These are phyloP conservation scores for Bubalus kerabau DNA, from an alignment of 2,113 vertebrate species.

Conservation along the genomic window DNA sequence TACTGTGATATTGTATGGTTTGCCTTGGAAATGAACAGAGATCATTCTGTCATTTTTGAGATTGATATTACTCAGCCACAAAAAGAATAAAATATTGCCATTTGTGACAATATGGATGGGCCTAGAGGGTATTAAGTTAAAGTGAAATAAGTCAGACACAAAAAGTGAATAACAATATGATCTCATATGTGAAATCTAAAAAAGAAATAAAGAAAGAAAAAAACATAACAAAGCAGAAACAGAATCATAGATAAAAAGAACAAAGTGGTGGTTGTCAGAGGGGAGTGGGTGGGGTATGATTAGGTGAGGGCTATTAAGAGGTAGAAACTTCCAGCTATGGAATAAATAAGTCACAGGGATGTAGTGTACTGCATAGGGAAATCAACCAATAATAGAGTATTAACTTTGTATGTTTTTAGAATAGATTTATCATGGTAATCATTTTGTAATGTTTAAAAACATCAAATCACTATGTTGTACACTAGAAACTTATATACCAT, in stretches of 20 bases:
- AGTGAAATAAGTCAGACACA: not conserved
- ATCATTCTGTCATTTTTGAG: too few relatives aligned
- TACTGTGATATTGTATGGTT: too few relatives aligned
- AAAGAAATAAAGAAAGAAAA: not conserved
- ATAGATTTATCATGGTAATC: not conserved
- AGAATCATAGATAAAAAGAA: not conserved
- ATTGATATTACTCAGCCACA: not conserved
- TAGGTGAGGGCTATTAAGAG: not conserved
- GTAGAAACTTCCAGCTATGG: not conserved
- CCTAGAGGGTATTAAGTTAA: not conserved
- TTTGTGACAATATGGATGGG: not conserved
- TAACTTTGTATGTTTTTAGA: not conserved
- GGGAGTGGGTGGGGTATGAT: not conserved
- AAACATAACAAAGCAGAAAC: not conserved
- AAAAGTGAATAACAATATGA: not conserved
- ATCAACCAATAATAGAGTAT: not conserved
- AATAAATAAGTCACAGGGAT: not conserved
- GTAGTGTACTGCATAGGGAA: not conserved
- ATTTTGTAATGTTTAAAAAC: not conserved
- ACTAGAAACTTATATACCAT: not conserved
- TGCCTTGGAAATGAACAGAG: too few relatives aligned
- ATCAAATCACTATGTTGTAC: not conserved
- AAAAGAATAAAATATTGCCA: not conserved
- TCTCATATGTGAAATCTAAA: not conserved
- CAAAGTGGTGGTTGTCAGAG: not conserved